Base-by-base conservation (phyloP, 2,888 invertebrate species). In the Diarsia rubi region DNA sequence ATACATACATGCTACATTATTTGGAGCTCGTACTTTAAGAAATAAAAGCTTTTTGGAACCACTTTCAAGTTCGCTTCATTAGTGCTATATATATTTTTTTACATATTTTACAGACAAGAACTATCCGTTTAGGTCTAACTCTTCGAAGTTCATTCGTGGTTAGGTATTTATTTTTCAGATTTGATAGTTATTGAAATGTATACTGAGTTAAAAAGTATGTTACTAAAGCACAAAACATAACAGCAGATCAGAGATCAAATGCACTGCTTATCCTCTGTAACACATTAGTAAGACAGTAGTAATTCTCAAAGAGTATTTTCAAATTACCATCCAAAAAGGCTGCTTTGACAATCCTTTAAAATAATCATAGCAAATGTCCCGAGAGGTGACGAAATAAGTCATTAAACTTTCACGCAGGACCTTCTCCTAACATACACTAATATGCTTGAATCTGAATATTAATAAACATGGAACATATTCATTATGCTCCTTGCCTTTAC, bases 321-420 rank as follows among this genome's bases (percentile, higher is more conserved):
- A 14, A 62, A 42, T 62, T 62, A 62, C 8, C 62, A 62, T 62
- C 3, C 42, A 42, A 62, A 62, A 42, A n/a, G 16, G n/a, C 9
- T 27, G 70, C 21, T 27, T 49, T 37, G 31, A 52, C 19, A 65
- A 79, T 24, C 59, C 80, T 37, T 49, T 57, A 37, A 73, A 75
- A 52, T 73, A 80, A 21, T 60, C 49, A 37, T 19, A 27, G 11
- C 21, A 27, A 14, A 60, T 21, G 42, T 31, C 42, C n/a, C n/a
- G 31, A 54, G 45, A 47, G 42, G n/a, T 54, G 42, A 44, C 37
- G 42, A 74, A 62, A 54, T 37, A 42, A 16, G 16, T 0, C 47
- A 81, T 81, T 75, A 75, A 76, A 44, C 62, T 81, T 76, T 75
- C 75, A 81, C 11, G 42, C n/a, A 31, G 42, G 24, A 19, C 54